Conservation (phyloP, 2,113 vertebrate genomes). For the Protobothrops flavoviridis region DNA sequence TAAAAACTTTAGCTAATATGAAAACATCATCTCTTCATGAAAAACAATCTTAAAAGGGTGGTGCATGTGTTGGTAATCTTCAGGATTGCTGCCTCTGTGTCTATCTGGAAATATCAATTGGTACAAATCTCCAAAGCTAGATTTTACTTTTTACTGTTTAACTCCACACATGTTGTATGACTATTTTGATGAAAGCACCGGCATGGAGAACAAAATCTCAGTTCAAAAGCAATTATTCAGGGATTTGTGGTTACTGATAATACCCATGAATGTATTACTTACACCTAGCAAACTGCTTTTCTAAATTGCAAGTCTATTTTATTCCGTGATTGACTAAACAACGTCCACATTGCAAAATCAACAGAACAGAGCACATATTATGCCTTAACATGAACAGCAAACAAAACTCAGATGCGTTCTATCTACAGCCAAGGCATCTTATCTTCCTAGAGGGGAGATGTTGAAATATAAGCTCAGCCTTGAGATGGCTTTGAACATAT, state of each 20-base stretch:
- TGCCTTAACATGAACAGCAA: not conserved
- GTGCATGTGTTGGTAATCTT: not conserved
- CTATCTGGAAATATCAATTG: not conserved
- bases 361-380: not conserved
- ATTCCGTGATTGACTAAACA: not conserved
- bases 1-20: not conserved
- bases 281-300: not conserved
- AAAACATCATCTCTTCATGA: not conserved
- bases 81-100: not conserved
- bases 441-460: not conserved
- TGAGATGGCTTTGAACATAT: not conserved
- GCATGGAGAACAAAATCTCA: not conserved
- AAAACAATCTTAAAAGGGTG: not conserved
- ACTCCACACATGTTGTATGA: not conserved
- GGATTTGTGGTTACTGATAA: not conserved
- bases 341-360: not conserved
- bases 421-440: not conserved
- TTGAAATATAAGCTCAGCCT: not conserved
- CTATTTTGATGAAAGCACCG: not conserved
- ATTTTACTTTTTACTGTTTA: not conserved
- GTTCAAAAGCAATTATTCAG: not conserved
- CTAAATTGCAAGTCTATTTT: not conserved
- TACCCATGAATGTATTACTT: not conserved
- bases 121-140: not conserved
- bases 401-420: not conserved